Base-by-base conservation (phyloP, 23 tunicate genomes). In the Ascidia mentula region DNA sequence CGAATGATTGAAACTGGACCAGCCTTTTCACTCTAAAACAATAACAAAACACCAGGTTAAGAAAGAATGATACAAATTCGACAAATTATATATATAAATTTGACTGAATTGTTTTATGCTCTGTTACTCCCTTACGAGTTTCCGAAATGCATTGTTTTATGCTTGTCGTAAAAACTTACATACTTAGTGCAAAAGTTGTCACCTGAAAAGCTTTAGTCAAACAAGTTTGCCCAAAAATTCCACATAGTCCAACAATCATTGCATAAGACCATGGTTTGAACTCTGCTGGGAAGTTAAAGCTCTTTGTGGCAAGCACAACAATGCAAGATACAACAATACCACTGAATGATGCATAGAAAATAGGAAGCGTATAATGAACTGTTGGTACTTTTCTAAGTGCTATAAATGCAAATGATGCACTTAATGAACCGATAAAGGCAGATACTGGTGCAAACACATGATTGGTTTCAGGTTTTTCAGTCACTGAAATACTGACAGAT, bases 141-240 rank as follows among this genome's bases (percentile, higher is more conserved):
- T n/a, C n/a, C n/a, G n/a, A n/a, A n/a, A n/a, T n/a, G n/a, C n/a
- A n/a, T n/a, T n/a, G n/a, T n/a, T n/a, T n/a, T n/a, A n/a, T n/a
- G n/a, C n/a, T n/a, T n/a, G n/a, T n/a, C n/a, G n/a, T n/a, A n/a
- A n/a, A n/a, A n/a, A n/a, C n/a, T n/a, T n/a, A n/a, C n/a, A n/a
- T n/a, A n/a, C n/a, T n/a, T n/a, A n/a, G n/a, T n/a, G n/a, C n/a
- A n/a, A n/a, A n/a, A 18, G 18, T 12, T 17, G 18, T 6, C 32
- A 82, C 86, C 86, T 82, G 86, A 82, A 72, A 82, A 26, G 86
- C 86, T 82, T 45, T 74, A 5, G 86, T 82, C 72, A 82, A n/a
- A 24, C 45, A 73, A 46, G 46, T 40, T 82, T 82, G 86, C 7
- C 86, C 86, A 82, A 26, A 35, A 53, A 45, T 72, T 3, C 86